Evolutionary conservation across 2,797 vertebrate genomes (phyloP).

Genomic region (Cossypha caffra): DNA sequence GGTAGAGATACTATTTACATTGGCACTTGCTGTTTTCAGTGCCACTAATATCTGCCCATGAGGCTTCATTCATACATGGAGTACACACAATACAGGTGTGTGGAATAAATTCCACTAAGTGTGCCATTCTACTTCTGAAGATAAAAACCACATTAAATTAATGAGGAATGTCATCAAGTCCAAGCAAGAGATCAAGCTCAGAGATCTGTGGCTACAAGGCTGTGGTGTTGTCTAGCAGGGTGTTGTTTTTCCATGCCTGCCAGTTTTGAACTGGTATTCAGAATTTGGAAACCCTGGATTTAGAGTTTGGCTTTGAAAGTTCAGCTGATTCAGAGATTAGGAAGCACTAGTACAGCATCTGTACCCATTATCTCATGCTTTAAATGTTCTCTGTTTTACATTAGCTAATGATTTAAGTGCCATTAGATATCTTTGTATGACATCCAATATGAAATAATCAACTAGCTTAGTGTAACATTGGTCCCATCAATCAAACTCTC

Average conservation of each 20-base stretch:
- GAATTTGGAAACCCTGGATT: neutral
- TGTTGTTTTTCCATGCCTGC: neutral
- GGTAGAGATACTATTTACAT: neutral
- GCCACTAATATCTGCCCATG: neutral
- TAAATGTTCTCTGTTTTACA: constrained; percentile 36
- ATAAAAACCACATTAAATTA: neutral
- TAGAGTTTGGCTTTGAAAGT: constrained; percentile 18
- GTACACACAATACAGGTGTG: neutral
- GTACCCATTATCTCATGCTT: constrained; percentile 47
- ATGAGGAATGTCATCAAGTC: neutral
- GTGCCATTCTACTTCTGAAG: neutral
- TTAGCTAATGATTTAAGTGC: constrained; percentile 54
- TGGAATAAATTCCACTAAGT: neutral
- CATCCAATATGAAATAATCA: constrained; percentile 66
- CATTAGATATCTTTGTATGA: constrained; percentile 60
- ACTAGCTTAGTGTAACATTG: constrained; percentile 1
- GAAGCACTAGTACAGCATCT: neutral
- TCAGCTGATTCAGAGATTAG: constrained; percentile 6
- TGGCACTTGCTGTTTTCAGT: neutral
- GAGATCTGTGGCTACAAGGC: neutral
- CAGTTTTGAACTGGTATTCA: neutral
- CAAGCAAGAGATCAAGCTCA: neutral
- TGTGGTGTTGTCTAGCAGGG: neutral
- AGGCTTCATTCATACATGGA: neutral
- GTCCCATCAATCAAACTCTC: constrained; percentile 49